phyloP scores from a whole-genome alignment of 2,797 vertebrate genomes.

The Premnoplex brunnescens region DNA sequence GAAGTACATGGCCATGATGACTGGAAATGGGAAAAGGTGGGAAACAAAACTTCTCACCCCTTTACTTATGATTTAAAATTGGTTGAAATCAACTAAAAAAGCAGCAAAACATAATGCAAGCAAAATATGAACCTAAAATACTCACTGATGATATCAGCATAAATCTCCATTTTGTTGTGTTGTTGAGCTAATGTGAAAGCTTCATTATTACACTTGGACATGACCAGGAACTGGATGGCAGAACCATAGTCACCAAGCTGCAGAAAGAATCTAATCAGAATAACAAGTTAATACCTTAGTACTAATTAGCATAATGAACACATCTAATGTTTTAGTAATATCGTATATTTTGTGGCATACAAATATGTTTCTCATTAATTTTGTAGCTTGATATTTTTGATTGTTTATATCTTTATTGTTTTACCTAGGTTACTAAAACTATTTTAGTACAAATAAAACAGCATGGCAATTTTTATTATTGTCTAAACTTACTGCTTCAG shows the following conservation, averaged over 20 bases:
- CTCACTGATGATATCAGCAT: slow-evolving; percentile 94
- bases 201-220: slow-evolving; percentile 96
- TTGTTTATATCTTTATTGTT: background rate
- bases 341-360: background rate
- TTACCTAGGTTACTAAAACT: background rate
- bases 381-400: background rate
- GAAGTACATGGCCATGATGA: background rate
- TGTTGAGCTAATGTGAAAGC: slow-evolving; percentile 96
- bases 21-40: background rate
- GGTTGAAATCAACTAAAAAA: background rate
- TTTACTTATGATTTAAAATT: background rate
- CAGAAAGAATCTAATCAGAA: slow-evolving; percentile 88
- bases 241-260: slow-evolving; percentile 91
- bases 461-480: background rate
- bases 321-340: background rate
- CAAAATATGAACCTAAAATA: slow-evolving; percentile 26
- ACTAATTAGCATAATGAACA: background rate
- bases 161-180: slow-evolving; percentile 97
- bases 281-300: background rate
- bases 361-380: background rate
- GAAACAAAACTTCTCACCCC: background rate
- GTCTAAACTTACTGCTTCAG: background rate
- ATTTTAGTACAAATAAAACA: background rate
- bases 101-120: background rate
- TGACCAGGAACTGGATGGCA: slow-evolving; percentile 95